Conservation (phyloP, 1,140 invertebrate species). For the Daktulosphaira vitifoliae region DNA sequence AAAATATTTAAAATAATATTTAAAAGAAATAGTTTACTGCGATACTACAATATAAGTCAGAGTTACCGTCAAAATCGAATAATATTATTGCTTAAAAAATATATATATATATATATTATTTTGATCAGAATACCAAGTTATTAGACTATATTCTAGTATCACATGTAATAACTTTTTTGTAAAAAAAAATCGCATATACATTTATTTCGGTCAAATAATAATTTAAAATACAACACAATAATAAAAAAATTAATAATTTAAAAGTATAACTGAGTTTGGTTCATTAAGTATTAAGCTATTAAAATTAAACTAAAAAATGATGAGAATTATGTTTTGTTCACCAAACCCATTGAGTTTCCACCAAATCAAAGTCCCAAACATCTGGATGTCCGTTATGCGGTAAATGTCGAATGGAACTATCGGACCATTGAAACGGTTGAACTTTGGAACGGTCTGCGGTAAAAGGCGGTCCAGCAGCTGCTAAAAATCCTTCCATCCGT, state of each 20-base stretch:
- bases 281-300: background rate
- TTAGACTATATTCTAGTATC: no score
- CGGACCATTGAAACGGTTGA: slow-evolving; percentile 63
- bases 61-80: no score
- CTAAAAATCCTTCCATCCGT: slow-evolving; percentile 30
- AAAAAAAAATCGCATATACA: no score
- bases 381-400: slow-evolving; percentile 69
- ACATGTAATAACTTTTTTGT: no score
- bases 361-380: slow-evolving; percentile 59
- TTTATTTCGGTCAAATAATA: no score
- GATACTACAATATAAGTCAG: no score
- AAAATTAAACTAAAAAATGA: background rate
- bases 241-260: background rate
- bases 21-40: no score
- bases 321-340: background rate
- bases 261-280: background rate
- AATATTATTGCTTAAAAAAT: no score
- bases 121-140: no score
- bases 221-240: no score
- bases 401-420: slow-evolving; percentile 51
- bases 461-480: slow-evolving; percentile 38
- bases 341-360: slow-evolving; percentile 50
- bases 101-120: no score
- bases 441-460: slow-evolving; percentile 23
- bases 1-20: no score